Evolutionary conservation across 2,888 invertebrate genomes (phyloP), one percentile per base, ranked within the genome.

Genomic region (Carterocephalus palaemon): DNA sequence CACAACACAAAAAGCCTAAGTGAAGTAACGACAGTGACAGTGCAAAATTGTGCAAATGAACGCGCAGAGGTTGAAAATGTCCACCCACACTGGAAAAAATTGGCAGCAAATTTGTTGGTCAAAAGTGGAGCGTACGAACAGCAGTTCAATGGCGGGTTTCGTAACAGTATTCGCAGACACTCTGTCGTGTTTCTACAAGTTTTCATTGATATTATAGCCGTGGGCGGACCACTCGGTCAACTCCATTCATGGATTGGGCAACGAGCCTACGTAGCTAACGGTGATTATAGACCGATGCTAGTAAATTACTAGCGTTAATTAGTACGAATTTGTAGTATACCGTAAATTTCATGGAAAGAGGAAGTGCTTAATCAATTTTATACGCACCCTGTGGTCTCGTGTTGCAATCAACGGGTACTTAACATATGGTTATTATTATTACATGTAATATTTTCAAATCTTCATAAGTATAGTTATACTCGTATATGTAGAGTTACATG

Each of bases 211-310:
- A 66, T 57, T 50, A 47, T 39, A 38, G 1, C 46, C 60, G 85
- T 85, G 67, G 83, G 84, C 71, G 82, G 65, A 77, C 79, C 53
- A 57, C 66, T 64, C 56, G 54, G 72, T 62, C 74, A 70, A 63
- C 64, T 74, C 74, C 85, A 85, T 85, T 85, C 85, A 85, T 82
- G 75, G 70, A 74, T 84, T 84, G 80, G 78, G 81, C 75, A 83
- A 84, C 41, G 53, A 36, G 61, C 83, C 83, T 75, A 81, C 83
- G 76, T 82, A 50, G 19, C 43, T 79, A 83, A 80, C 83, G 80
- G 81, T 62, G 58, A 64, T 63, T 66, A 65, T 64, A 67, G 59
- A 62, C 62, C 57, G 50, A 57, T 52, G 59, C 63, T 64, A 67
- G 67, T 79, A 78, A 80, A 77, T 77, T 75, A 75, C 64, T 59